Base-by-base conservation (phyloP, 1,140 invertebrate genomes). In the Cyrtorhinus lividipennis region DNA sequence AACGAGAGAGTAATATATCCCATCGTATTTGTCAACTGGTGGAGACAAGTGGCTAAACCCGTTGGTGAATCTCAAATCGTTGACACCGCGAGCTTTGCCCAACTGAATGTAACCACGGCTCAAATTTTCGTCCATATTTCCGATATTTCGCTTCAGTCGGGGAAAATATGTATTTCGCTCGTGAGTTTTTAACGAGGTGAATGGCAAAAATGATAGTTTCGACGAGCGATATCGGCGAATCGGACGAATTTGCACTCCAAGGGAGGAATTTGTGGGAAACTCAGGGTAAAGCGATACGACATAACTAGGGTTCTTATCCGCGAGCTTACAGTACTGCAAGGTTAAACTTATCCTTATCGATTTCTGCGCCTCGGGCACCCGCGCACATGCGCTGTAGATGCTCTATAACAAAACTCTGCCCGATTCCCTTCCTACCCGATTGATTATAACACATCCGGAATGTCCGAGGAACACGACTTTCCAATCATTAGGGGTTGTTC, bases 1-100 rank as follows among this genome's bases (percentile, higher is more conserved):
- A 3, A 92, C 76, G 45, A 95, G 78, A 0, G 88, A 83, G 58
- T 90, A 71, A 71, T 91, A 92, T 58, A 93, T 84, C 22, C 81
- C 79, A 72, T 87, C 85, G 72, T 81, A 85, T 68, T 81, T 80
- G 74, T 90, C 87, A 62, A 83, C 80, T 10, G 87, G 87, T 24
- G 85, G 84, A 12, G 82, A 79, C 61, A 81, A 69, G 67, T 80
- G 77, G 24, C 75, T 74, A 65, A 79, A 77, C 53, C 77, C 77
- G 65, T 78, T 80, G 26, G 74, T 76, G 56, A 76, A 74, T 65
- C 77, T 75, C 57, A 77, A 74, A 61, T 78, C 79, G 64, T 78
- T 78, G 65, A 75, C 73, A 25, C 74, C 73, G 62, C 77, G 73
- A 1, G 74, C 71, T 70, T 79, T 80, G 12, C 79, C 78, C 15